Base-by-base conservation (phyloP, 2,113 vertebrate genomes). In the Morone saxatilis region DNA sequence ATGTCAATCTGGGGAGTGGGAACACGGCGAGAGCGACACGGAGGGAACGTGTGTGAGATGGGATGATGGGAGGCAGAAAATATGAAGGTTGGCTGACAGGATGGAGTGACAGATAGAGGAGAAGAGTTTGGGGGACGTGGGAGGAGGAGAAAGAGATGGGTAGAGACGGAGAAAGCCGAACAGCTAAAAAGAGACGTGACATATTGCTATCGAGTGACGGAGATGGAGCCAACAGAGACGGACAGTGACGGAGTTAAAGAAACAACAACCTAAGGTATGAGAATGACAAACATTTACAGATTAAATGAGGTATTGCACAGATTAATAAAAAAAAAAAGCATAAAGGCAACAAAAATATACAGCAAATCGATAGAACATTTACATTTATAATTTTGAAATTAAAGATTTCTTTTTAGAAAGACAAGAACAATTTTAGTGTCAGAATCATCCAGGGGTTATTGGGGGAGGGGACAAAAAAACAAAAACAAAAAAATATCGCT, bases 261-360 rank as follows among this genome's bases (percentile, higher is more conserved):
- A 78, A 68, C 63, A 36, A 80, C 57, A 74, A 85, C 87, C 92
- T 81, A 96, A 92, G 88, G 95, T 95, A 90, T 88, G 95, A 95
- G 74, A 94, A 94, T 92, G 96, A 97, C 95, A 96, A 96, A 97
- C 94, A 94, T 95, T 96, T 96, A 97, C 96, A 97, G 96, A 97
- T 96, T 97, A 97, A 97, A 97, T 97, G 97, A 99, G 97, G 97
- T 99, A 99, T 99, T 98, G 98, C 97, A 99, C 97, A 98, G 97
- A 98, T 97, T 96, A 97, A 97, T 96, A 89, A 91, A 81, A 90
- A 95, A n/a, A 89, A 96, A 95, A 90, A 96, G 95, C 96, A 96
- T 88, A 82, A 98, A 98, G 96, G 97, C 97, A 98, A 99, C 96
- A 98, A 97, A 98, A 97, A 97, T 96, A 97, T 97, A 98, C 97